Base-by-base conservation (phyloP, 1,140 invertebrate genomes). In the Elymnias hypermnestra region DNA sequence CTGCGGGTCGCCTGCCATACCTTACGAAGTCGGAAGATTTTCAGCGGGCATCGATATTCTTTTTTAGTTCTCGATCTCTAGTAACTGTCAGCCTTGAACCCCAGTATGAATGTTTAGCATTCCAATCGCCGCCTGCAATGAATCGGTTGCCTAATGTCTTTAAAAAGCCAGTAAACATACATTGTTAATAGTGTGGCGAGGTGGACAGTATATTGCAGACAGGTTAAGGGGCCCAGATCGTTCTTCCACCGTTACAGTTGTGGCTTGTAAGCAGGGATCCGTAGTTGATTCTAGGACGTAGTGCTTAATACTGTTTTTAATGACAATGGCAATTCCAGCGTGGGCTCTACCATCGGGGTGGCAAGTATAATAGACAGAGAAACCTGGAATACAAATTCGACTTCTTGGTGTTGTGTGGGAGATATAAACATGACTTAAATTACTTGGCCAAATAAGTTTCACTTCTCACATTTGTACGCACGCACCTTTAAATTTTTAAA, bases 101-200 rank as follows among this genome's bases (percentile, higher is more conserved):
- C 56, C 46, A 58, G 31, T 41, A 36, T 1, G 9, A 10, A 21
- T 53, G 2, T 26, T 58, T 58, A 0, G 50, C 36, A 17, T 58
- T 53, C 45, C 50, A 58, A 25, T 58, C 51, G 0, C 56, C 55
- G 3, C 55, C 50, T 8, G 50, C 45, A 2, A 57, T 21, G 12
- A 41, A 57, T 14, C 41, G 14, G 4, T n/a, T 0, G 1, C 50
- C 51, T 1, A 58, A 23, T n/a, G 46, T 41, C 2, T 9, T 3
- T 23, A 54, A 50, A 7, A 13, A 54, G 0, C 46, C 17, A 15
- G n/a, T 8, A 21, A 51, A 59, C n/a, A 18, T 40, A 8, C 7
- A 1, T 10, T 44, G 0, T 21, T 12, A 10, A 53, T 49, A 4
- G 0, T 40, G 9, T 57, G 55, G 17, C 10, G n/a, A n/a, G 55